Base-by-base conservation (phyloP, 2,888 invertebrate genomes). In the Aricia artaxerxes region DNA sequence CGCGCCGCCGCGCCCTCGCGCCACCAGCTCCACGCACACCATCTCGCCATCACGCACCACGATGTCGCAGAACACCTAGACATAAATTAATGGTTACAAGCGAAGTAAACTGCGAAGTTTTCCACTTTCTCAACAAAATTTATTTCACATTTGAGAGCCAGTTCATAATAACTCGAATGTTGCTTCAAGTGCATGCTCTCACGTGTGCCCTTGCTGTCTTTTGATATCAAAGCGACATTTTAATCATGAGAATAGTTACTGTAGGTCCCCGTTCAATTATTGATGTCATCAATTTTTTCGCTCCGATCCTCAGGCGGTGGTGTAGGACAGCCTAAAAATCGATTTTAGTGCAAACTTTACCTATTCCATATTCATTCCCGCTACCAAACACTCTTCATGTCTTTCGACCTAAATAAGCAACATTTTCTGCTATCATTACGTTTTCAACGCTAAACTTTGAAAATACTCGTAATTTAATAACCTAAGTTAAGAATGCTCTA, bases 1-100 rank as follows among this genome's bases (percentile, higher is more conserved):
- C 95, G 85, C 97, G 38, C 96, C 97, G 88, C 97, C 96, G 83
- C 98, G 96, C 87, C 99, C 99, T 69, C 97, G 96, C 79, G 99
- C 99, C 80, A 99, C 98, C 87, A 99, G 94, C 92, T 99, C 99
- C 81, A 99, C 99, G 92, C 99, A 99, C 79, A 99, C 99, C 97
- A 99, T 98, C 95, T 99, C 99, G 0, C 99, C 99, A 93, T 99
- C 99, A 75, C 99, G 96, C 57, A 99, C 99, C 88, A 99, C 95
- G 88, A 99, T 98, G 95, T 99, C 99, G 94, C 97, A 97, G 95
- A 99, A 99, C 82, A 99, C 96, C 94, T 94, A 88, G 79, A 72
- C 31, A 78, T 38, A 75, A n/a, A 11, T 31, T 40, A 2, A 79
- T 9, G 40, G 38, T 60, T 64, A 73, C 40, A 13, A 64, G 31